A percentile compares a stretch with the other conserved stretches of the same genome.
These are phyloP conservation scores for Otolemur crassicaudatus DNA, from an alignment of 2,797 vertebrate species.

Conservation along the genomic window DNA sequence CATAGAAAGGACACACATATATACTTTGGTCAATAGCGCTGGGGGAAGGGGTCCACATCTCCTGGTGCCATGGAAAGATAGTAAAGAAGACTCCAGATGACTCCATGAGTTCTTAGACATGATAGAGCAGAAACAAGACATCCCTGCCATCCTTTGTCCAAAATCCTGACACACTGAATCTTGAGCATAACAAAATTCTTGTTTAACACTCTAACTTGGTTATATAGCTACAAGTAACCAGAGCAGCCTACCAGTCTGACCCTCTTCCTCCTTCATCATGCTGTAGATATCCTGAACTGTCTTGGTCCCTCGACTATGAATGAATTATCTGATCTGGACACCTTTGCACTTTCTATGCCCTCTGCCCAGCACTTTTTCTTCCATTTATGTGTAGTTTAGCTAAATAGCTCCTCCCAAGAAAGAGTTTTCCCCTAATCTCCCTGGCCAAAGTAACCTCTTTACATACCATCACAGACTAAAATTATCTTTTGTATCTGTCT, in stretches of 20 bases:
- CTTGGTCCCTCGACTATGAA: not conserved
- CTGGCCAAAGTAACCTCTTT: not conserved
- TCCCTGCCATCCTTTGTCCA: not conserved
- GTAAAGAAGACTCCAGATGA: not conserved
- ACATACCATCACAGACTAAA: not conserved
- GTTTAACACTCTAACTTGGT: not conserved
- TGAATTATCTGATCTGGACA: not conserved
- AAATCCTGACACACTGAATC: not conserved
- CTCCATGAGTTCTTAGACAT: not conserved
- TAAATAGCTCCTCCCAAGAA: not conserved
- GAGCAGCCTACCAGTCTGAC: not conserved
- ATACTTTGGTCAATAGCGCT: not conserved
- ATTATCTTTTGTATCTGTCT: not conserved
- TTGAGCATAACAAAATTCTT: not conserved
- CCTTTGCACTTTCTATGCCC: not conserved
- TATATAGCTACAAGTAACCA: not conserved
- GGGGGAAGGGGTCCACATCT: fast-evolving
- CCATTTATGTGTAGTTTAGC: not conserved
- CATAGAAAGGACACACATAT: not conserved
- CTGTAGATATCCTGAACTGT: not conserved
- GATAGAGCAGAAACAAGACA: not conserved
- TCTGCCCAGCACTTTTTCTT: not conserved
- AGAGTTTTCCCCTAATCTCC: not conserved
- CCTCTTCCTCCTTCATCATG: not conserved
- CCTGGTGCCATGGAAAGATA: not conserved